Evolutionary conservation across 2,797 vertebrate genomes (phyloP).

Genomic region (Naso thynnoides): DNA sequence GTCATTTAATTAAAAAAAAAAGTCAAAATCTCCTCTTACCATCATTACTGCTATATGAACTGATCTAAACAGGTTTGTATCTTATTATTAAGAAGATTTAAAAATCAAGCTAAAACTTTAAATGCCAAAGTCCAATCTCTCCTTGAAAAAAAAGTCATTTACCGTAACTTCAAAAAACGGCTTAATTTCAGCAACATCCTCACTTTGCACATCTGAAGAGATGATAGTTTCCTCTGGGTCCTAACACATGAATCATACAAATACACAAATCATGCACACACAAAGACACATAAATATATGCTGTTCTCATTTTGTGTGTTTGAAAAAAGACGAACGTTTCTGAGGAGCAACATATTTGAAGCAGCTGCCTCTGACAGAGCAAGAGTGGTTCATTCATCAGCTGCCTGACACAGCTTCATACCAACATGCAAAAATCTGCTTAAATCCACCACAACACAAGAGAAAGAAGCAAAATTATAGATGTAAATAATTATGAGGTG

Average conservation of each 20-base stretch:
- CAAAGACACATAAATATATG: conserved; percentile 3
- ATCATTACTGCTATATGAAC: too few relatives aligned
- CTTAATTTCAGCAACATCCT: conserved; percentile 32
- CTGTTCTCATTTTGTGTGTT: not conserved
- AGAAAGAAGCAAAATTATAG: not conserved
- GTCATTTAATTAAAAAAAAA: not conserved
- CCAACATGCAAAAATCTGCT: conserved; percentile 32
- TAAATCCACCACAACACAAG: not conserved
- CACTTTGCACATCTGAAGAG: conserved; percentile 26
- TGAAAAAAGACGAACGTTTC: conserved; percentile 18
- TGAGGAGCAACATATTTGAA: conserved; percentile 47
- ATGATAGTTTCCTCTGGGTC: conserved; percentile 72
- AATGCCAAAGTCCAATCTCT: not conserved
- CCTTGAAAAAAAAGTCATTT: conserved; percentile 2
- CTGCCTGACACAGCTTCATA: conserved; percentile 14
- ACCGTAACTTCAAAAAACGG: conserved; percentile 47
- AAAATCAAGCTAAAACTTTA: not conserved
- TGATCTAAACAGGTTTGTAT: not conserved
- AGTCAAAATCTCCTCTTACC: not conserved
- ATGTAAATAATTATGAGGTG: not conserved
- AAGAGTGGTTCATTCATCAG: conserved; percentile 25
- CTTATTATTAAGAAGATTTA: not conserved
- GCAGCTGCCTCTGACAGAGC: conserved; percentile 77
- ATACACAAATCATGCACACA: conserved; percentile 22
- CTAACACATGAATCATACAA: conserved; percentile 61